Base-by-base conservation (phyloP, 1,140 invertebrate species). In the Tetraneura akinire region DNA sequence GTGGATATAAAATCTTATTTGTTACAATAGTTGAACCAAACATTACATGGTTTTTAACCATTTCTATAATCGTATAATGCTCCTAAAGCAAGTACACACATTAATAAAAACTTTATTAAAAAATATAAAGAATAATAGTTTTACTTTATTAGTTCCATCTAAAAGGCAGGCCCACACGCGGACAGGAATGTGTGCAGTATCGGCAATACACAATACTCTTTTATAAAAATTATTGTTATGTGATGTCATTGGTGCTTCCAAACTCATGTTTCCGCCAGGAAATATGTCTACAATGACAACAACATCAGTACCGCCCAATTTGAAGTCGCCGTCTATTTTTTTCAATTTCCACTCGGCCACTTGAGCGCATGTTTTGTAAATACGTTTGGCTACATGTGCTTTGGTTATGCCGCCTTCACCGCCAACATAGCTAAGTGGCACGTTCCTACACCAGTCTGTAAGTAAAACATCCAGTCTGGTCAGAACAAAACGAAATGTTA, bases 221-320 rank as follows among this genome's bases (percentile, higher is more conserved):
- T 84, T 84, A 29, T 68, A 81, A 81, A 83, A 84, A 68, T 84
- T 84, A 78, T 84, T 84, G 66, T 84, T 84, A 51, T 84, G 83
- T 0, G 83, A 83, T 6, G 83, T 81, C 14, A 82, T 83, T 2
- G 74, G 74, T 62, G 45, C 37, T 37, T 81, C 55, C 42, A 80
- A 53, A 13, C 83, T 84, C 84, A 85, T 85, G 51, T 82, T 83
- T 3, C 84, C 84, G 74, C 84, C 84, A 10, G 84, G 84, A 66
- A 83, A 85, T 4, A 84, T 82, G 66, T 85, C 84, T 13, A 85
- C 83, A 9, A 85, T 82, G n/a, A 85, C 83, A 5, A 84, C 82
- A 55, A 82, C 76, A 68, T 83, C 81, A 0, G 64, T 23, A n/a
- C 81, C 81, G n/a, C 80, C 82, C 9, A 80, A 42, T 14, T 62